A percentile compares a stretch with the other conserved stretches of the same genome.
phyloP scores from a whole-genome alignment of 1,140 invertebrate species.

The Ladona fulva region DNA sequence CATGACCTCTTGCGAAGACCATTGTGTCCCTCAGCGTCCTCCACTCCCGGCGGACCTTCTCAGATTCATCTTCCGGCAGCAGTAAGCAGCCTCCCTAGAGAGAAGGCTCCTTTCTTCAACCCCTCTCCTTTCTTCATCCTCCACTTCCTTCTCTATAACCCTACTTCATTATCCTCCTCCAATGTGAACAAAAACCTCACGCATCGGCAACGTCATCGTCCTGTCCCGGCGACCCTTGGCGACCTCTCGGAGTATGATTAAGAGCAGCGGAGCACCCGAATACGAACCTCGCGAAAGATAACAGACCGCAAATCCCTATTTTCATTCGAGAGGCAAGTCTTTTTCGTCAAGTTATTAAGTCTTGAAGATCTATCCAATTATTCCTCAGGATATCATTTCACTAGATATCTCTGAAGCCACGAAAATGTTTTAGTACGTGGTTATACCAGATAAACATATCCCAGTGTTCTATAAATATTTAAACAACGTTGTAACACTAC shows the following conservation, averaged over 20 bases:
- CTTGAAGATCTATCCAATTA: no score
- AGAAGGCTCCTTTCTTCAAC: background rate
- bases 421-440: no score
- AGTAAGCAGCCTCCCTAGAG: background rate
- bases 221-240: background rate
- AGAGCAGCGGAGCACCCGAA: no score
- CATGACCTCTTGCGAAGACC: background rate
- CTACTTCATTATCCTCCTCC: background rate
- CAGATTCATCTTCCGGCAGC: background rate
- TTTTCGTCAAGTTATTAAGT: no score
- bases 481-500: no score
- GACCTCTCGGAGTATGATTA: background rate
- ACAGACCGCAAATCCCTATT: no score
- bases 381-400: no score
- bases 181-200: background rate
- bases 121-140: background rate
- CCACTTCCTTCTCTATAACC: background rate
- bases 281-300: no score
- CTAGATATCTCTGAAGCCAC: no score
- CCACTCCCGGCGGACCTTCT: background rate
- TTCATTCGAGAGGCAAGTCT: no score
- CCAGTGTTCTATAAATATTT: no score
- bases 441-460: no score
- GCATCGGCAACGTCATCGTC: background rate
- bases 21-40: background rate